Evolutionary conservation across 2,888 invertebrate genomes (phyloP).

Genomic region (Mimachlamys varia): DNA sequence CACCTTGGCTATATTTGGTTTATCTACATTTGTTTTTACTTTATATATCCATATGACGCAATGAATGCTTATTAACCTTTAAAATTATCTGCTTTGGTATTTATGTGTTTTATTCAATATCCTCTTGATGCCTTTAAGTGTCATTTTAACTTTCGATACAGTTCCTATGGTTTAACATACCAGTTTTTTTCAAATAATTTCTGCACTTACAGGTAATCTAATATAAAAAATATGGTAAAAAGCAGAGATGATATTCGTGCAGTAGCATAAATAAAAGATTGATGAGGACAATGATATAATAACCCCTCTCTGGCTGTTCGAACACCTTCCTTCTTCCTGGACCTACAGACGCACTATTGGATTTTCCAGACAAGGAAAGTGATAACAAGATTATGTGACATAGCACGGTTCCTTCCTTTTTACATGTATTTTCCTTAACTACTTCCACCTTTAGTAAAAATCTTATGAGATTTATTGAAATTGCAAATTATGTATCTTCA

Average conservation of each 20-base stretch:
- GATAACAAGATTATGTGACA: background rate
- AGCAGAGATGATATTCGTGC: background rate
- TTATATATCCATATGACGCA: too few relatives aligned
- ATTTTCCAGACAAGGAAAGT: background rate
- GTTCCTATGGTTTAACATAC: background rate
- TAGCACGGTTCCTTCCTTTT: background rate
- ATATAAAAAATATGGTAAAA: background rate
- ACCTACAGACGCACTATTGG: background rate
- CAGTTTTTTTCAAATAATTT: background rate
- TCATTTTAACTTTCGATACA: background rate
- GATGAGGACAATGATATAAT: background rate
- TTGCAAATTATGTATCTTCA: background rate
- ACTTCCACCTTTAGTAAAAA: background rate
- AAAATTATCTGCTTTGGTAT: background rate
- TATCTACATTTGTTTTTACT: background rate
- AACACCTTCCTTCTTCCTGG: background rate
- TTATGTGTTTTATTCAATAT: background rate
- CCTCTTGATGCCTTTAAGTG: background rate
- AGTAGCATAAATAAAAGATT: background rate
- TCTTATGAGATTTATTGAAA: background rate
- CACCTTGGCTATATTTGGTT: background rate
- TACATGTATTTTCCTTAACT: background rate
- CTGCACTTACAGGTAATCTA: background rate
- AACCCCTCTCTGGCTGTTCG: background rate
- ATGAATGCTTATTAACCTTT: too few relatives aligned